Conservation (phyloP, 2,888 invertebrate species). For the Drosophila koepferae region DNA sequence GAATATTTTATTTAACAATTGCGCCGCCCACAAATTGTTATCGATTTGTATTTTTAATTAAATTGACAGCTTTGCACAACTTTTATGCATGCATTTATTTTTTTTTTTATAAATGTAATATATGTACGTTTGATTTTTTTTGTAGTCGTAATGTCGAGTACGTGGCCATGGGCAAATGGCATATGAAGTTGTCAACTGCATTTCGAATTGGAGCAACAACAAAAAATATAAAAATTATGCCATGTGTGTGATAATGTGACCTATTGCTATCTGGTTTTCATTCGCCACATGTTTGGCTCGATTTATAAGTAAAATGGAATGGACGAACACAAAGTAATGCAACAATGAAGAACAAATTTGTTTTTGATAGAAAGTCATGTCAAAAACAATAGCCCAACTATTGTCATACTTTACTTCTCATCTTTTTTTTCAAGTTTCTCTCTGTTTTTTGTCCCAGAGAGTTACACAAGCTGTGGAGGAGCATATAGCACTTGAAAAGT, state of each 20-base stretch:
- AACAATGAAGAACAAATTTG: slow-evolving; percentile 77
- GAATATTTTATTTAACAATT: slow-evolving; percentile 1
- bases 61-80: slow-evolving; percentile 20
- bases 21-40: neutral
- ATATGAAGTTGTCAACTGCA: slow-evolving; percentile 63
- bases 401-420: slow-evolving; percentile 59
- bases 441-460: slow-evolving; percentile 10
- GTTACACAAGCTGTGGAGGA: slow-evolving; percentile 7
- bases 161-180: slow-evolving; percentile 13
- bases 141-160: slow-evolving; percentile 12
- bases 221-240: neutral
- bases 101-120: slow-evolving; percentile 10
- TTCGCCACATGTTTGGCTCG: slow-evolving; percentile 45
- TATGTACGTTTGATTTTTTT: neutral
- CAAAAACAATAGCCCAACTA: slow-evolving; percentile 80
- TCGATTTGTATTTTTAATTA: slow-evolving; percentile 9
- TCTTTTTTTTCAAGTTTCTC: slow-evolving; percentile 8
- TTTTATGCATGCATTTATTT: slow-evolving; percentile 8
- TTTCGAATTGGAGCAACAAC: neutral
- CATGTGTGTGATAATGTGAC: slow-evolving; percentile 6
- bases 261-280: slow-evolving; percentile 25
- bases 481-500: slow-evolving; percentile 70
- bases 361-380: slow-evolving; percentile 81
- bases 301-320: slow-evolving; percentile 31
- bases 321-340: slow-evolving; percentile 52